Percentiles rank a stretch among this genome's conserved stretches.
Evolutionary conservation across 2,888 invertebrate species (phyloP).

Genomic region (Cantharis lateralis): DNA sequence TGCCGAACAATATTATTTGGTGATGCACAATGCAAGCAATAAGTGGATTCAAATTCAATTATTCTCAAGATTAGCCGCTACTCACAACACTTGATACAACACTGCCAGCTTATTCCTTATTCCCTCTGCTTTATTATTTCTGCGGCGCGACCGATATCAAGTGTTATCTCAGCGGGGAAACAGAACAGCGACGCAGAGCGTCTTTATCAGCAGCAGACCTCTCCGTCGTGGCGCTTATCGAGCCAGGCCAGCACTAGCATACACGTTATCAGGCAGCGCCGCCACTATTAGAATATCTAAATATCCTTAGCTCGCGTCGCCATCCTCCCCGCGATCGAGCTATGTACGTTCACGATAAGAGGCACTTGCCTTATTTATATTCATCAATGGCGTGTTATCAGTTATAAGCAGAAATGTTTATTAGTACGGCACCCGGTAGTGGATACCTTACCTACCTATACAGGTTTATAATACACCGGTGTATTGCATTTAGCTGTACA

Average conservation of each 20-base stretch:
- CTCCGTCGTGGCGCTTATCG: constrained; percentile 54
- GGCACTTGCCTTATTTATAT: constrained; percentile 55
- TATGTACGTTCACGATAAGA: constrained; percentile 51
- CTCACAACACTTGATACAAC: constrained; percentile 31
- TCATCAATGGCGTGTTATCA: constrained; percentile 57
- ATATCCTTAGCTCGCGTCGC: constrained; percentile 52
- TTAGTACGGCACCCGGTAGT: constrained; percentile 41
- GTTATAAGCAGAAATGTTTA: constrained; percentile 56
- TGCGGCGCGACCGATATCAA: constrained; percentile 50
- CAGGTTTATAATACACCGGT: constrained; percentile 26
- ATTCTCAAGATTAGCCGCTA: constrained; percentile 37
- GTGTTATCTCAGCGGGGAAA: constrained; percentile 47
- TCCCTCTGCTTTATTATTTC: constrained; percentile 50
- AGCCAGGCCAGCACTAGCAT: constrained; percentile 54
- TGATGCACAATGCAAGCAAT: constrained; percentile 8
- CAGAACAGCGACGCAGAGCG: constrained; percentile 54
- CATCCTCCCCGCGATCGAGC: constrained; percentile 45
- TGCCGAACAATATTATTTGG: neutral
- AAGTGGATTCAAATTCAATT: constrained; percentile 35
- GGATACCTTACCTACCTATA: constrained; percentile 22
- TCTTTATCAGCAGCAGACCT: constrained; percentile 55
- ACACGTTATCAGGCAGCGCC: constrained; percentile 55
- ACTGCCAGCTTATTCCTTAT: constrained; percentile 41
- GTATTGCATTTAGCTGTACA: constrained; percentile 29
- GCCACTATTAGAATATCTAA: constrained; percentile 59